These are phyloP conservation scores for Yasuhikotakia modesta DNA, from an alignment of 2,797 vertebrate genomes.

Conservation along the genomic window DNA sequence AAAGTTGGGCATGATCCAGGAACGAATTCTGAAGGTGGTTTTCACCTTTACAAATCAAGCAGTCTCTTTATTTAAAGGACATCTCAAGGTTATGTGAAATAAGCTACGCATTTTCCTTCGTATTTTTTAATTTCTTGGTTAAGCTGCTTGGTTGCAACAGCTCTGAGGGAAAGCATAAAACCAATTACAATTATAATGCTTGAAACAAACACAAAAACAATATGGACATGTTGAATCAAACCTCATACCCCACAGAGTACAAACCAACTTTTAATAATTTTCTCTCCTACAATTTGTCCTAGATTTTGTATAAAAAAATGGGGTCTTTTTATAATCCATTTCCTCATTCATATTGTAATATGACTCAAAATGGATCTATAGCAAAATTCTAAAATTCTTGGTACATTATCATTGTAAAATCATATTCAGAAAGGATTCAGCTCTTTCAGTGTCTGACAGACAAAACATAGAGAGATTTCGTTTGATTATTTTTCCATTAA, in stretches of 20 bases:
- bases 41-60: slow-evolving; percentile 17
- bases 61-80: neutral
- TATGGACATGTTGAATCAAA: neutral
- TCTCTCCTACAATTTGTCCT: slow-evolving; percentile 10
- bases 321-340: slow-evolving; percentile 17
- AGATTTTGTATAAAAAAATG: slow-evolving; percentile 45
- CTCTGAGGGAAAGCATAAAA: neutral
- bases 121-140: neutral
- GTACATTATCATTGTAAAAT: neutral
- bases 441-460: neutral
- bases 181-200: neutral
- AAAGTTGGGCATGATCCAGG: slow-evolving; percentile 20
- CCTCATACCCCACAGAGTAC: neutral
- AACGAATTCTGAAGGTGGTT: slow-evolving; percentile 12
- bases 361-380: neutral
- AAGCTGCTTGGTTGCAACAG: neutral
- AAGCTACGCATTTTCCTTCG: neutral
- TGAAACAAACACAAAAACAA: slow-evolving; percentile 7
- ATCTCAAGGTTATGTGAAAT: neutral
- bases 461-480: neutral
- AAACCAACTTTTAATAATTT: slow-evolving; percentile 6
- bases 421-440: neutral
- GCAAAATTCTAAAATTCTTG: neutral
- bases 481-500: neutral
- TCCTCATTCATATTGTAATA: slow-evolving; percentile 2